phyloP scores from a whole-genome alignment of 2,113 vertebrate genomes.

The Dromas ardeola region DNA sequence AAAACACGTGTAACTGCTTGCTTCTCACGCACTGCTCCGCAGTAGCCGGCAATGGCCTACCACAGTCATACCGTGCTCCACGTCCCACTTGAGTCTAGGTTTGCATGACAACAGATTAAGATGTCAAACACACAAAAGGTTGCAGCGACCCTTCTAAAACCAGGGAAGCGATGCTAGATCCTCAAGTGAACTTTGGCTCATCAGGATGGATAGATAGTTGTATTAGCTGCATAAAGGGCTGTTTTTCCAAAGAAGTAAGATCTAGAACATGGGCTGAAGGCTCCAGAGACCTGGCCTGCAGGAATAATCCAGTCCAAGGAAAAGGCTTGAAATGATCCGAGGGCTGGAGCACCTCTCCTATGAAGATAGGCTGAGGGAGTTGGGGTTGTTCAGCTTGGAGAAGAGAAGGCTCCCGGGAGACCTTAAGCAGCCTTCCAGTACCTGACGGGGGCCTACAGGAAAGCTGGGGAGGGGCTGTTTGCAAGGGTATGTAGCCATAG shows the following conservation, averaged over 20 bases:
- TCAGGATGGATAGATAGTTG: background rate
- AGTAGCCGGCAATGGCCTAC: background rate
- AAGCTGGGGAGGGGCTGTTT: no score
- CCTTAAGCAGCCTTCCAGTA: no score
- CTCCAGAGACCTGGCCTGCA: background rate
- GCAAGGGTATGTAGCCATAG: no score
- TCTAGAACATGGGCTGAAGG: background rate
- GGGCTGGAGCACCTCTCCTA: no score
- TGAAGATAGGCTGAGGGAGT: no score
- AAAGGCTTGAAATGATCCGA: background rate
- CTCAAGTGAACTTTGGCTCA: background rate
- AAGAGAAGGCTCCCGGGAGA: no score
- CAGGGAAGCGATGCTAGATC: background rate
- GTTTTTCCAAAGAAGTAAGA: background rate
- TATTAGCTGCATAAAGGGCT: background rate
- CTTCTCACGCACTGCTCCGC: background rate
- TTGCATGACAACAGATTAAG: background rate
- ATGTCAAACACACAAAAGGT: background rate
- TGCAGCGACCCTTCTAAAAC: background rate
- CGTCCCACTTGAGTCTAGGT: fast-evolving
- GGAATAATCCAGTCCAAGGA: background rate
- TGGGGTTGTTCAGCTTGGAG: no score
- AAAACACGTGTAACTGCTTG: background rate
- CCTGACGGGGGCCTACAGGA: no score
- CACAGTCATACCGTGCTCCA: background rate